Base-by-base conservation (phyloP, 2,888 invertebrate species). In the Plebejus melissa region DNA sequence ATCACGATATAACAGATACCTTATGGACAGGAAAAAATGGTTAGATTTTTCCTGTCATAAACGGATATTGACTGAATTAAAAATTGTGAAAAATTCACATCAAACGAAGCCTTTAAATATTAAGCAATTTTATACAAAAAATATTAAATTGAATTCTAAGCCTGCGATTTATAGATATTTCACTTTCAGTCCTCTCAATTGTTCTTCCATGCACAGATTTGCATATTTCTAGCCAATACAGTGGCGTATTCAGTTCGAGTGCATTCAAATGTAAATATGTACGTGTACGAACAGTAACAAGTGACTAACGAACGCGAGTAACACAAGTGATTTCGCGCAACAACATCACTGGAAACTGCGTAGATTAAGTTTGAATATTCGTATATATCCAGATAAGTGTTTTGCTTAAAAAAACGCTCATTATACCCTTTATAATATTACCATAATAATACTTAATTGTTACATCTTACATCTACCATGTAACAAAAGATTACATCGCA, bases 291-390 rank as follows among this genome's bases (percentile, higher is more conserved):
- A 80, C 82, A 82, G 85, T 86, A 87, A 90, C 89, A 89, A 88
- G 86, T 87, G 88, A 83, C 89, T 91, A 90, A 91, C 91, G 90
- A 91, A 90, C 87, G 82, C 81, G 83, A 82, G 83, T 82, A 82
- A 83, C 84, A 84, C 84, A 84, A 85, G 85, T 86, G 86, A 89
- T 88, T 88, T 88, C 83, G 81, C 36, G 77, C 82, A 76, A 79
- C 78, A 77, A 78, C 76, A 76, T 46, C 70, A 71, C 76, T 76
- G 77, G 76, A 78, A 78, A 78, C 79, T 76, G 36, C 78, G 70
- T 76, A 76, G 60, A 75, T 28, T 65, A 57, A 54, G 74, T 60
- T 65, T 72, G 72, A 58, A 58, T 77, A 41, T 76, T 76, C 74
- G 71, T 46, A 69, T 36, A 13, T 32, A 32, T 2, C 16, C 69